Conservation (phyloP, 2,797 vertebrate genomes). For the Calcarius lapponicus region DNA sequence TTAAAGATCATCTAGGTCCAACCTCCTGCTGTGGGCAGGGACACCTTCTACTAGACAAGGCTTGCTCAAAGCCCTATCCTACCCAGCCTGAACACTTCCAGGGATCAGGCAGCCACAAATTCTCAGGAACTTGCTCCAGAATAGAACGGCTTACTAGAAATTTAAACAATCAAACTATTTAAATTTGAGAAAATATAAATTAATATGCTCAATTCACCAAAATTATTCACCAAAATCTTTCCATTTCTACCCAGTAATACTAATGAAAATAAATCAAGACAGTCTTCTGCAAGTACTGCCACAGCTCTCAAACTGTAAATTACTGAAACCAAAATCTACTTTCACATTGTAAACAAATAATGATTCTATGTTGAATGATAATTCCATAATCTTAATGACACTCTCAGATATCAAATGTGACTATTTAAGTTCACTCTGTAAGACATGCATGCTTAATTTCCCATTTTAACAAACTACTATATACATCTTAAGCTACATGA, state of each 20-base stretch:
- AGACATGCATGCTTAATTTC: not conserved
- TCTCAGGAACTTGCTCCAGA: not conserved
- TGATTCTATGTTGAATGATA: not conserved
- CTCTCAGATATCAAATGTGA: not conserved
- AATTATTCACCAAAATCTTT: not conserved
- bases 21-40: not conserved
- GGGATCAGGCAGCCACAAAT: not conserved
- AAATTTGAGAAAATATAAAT: not conserved
- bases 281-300: not conserved
- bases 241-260: not conserved
- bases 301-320: not conserved
- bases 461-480: not conserved
- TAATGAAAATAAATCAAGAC: not conserved
- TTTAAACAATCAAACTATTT: not conserved
- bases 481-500: not conserved
- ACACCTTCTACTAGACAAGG: not conserved
- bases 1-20: not conserved
- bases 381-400: not conserved
- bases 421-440: not conserved
- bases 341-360: not conserved
- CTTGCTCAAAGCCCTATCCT: not conserved
- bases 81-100: not conserved
- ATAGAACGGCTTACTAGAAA: not conserved
- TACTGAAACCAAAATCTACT: not conserved
- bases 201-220: not conserved